A percentile compares a stretch with the other conserved stretches of the same genome.
Conservation (phyloP, 2,113 vertebrate species). For the Pavo muticus region DNA sequence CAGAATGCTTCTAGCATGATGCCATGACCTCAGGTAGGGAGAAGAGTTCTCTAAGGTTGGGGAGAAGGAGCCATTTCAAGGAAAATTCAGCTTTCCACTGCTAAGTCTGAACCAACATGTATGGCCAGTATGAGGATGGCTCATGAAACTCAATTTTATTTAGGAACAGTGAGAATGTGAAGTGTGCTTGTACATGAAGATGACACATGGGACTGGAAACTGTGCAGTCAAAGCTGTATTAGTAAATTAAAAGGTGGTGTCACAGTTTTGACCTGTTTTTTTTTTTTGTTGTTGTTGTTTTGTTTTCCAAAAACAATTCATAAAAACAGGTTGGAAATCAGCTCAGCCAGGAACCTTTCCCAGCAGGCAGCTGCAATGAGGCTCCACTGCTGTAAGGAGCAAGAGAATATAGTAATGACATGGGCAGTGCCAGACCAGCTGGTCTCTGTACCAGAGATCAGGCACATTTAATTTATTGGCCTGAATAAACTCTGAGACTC, state of each 20-base stretch:
- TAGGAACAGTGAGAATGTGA: background rate
- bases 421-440: constrained; percentile 2
- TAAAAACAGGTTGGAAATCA: background rate
- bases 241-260: background rate
- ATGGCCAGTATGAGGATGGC: background rate
- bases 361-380: background rate
- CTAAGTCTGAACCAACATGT: background rate
- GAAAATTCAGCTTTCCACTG: background rate
- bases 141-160: background rate
- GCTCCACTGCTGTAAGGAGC: background rate
- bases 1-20: background rate
- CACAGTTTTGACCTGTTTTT: background rate
- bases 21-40: background rate
- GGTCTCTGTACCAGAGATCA: background rate
- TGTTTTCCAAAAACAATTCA: background rate
- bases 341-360: background rate
- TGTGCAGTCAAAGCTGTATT: background rate
- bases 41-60: background rate
- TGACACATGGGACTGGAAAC: fast-evolving
- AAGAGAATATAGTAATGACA: background rate
- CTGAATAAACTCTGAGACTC: background rate
- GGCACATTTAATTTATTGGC: background rate
- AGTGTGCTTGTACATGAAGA: background rate
- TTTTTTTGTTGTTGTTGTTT: background rate
- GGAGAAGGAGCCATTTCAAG: background rate